Conservation (phyloP, 2,888 invertebrate species). For the Agrilus biguttatus region DNA sequence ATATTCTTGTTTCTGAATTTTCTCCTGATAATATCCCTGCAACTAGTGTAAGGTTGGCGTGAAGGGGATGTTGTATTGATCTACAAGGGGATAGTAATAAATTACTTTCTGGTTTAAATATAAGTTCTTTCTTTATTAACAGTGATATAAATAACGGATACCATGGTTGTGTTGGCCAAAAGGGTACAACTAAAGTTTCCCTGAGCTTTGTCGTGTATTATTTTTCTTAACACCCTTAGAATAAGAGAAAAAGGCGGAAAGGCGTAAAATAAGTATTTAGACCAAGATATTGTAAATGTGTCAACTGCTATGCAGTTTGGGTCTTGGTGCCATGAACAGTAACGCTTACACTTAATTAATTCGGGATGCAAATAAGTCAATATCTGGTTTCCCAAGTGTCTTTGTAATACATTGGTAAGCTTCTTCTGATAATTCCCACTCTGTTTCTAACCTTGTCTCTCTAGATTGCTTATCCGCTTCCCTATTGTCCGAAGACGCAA, state of each 20-base stretch:
- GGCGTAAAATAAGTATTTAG: conserved; percentile 6
- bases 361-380: conserved; percentile 7
- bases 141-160: conserved; percentile 1
- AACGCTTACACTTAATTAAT: conserved; percentile 6
- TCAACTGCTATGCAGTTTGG: conserved; percentile 1
- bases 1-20: too few relatives aligned
- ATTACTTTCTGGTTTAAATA: too few relatives aligned
- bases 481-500: conserved; percentile 2
- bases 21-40: too few relatives aligned
- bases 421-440: conserved; percentile 3
- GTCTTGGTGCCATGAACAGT: conserved; percentile 4
- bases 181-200: conserved; percentile 8
- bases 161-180: conserved; percentile 9
- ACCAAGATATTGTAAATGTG: conserved; percentile 8
- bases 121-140: too few relatives aligned
- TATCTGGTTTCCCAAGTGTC: conserved; percentile 4
- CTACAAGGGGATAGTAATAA: too few relatives aligned
- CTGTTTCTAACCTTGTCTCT: conserved; percentile 1
- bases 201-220: conserved; percentile 6
- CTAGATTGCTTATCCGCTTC: conserved; percentile 3
- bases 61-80: too few relatives aligned
- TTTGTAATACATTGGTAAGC: conserved; percentile 2
- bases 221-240: conserved; percentile 6
- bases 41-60: too few relatives aligned
- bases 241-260: conserved; percentile 8